These are phyloP conservation scores for Calliscelio sp. DNA, from an alignment of 2,888 invertebrate species.

Conservation along the genomic window DNA sequence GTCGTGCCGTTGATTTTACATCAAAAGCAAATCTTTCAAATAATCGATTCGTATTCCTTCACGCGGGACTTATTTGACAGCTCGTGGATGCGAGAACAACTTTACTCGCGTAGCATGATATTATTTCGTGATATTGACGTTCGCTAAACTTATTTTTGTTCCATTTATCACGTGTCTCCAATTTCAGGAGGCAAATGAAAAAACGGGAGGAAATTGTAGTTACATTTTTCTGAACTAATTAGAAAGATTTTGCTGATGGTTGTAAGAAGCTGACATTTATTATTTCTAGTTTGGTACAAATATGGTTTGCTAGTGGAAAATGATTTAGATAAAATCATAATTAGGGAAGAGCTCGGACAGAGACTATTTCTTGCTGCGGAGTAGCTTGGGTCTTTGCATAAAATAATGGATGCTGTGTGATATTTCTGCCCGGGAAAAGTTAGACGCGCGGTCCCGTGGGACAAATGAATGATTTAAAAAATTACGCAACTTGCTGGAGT, in stretches of 20 bases:
- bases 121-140: slow-evolving; percentile 19
- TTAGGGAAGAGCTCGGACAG: slow-evolving; percentile 22
- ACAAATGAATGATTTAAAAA: slow-evolving; percentile 43
- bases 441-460: slow-evolving; percentile 11
- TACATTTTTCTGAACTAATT: too few relatives aligned
- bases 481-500: slow-evolving; percentile 33
- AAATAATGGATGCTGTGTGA: slow-evolving; percentile 45
- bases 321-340: slow-evolving; percentile 60
- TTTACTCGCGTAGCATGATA: slow-evolving; percentile 35
- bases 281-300: slow-evolving; percentile 30
- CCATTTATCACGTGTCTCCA: background rate
- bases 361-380: slow-evolving; percentile 33
- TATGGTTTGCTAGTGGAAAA: slow-evolving; percentile 13
- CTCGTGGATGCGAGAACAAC: slow-evolving; percentile 18
- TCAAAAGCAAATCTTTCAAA: slow-evolving; percentile 48
- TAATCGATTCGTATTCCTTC: slow-evolving; percentile 41
- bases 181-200: background rate
- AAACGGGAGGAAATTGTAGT: too few relatives aligned
- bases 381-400: slow-evolving; percentile 45
- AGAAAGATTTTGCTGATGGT: too few relatives aligned
- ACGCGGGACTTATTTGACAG: slow-evolving; percentile 34
- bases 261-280: slow-evolving; percentile 14
- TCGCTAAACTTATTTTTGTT: background rate
- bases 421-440: slow-evolving; percentile 42
- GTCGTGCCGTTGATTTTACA: slow-evolving; percentile 42